Evolutionary conservation across 1,140 invertebrate genomes (phyloP).

Genomic region (Pseudomyrmex concolor): DNA sequence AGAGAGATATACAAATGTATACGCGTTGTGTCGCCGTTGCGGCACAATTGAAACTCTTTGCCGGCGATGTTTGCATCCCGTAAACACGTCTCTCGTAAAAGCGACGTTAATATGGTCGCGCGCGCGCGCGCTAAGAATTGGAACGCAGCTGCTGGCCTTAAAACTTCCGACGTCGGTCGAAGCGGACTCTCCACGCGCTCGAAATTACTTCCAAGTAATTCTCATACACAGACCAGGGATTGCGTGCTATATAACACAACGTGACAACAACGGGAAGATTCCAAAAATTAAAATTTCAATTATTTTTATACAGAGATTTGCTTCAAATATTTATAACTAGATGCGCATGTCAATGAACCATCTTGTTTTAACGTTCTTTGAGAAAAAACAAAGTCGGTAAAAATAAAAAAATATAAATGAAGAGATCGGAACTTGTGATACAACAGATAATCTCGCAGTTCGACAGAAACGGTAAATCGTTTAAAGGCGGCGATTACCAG

Average conservation of each 20-base stretch:
- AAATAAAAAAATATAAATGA: background rate
- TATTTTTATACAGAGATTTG: background rate
- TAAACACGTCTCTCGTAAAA: slow-evolving; percentile 58
- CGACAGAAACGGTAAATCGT: slow-evolving; percentile 22
- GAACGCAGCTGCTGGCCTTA: slow-evolving; percentile 55
- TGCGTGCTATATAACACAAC: background rate
- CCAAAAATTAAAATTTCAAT: background rate
- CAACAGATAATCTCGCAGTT: background rate
- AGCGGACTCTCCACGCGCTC: background rate
- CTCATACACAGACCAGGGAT: background rate
- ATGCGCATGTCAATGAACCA: too few species aligned
- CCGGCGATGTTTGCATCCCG: slow-evolving; percentile 1
- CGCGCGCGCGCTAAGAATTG: slow-evolving; percentile 27
- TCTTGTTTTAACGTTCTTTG: too few species aligned
- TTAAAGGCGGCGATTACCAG: slow-evolving; percentile 6
- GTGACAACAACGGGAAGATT: background rate
- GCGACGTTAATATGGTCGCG: slow-evolving; percentile 36
- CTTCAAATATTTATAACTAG: too few species aligned
- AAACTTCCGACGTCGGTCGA: slow-evolving; percentile 33
- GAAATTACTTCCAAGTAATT: slow-evolving; percentile 41
- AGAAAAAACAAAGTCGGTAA: background rate
- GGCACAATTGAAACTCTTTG: slow-evolving; percentile 35
- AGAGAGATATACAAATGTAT: background rate
- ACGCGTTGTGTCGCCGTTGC: slow-evolving; percentile 1
- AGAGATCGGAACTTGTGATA: background rate